Evolutionary conservation across 1,140 invertebrate species (phyloP).

Genomic region (Oedothorax gibbosus): DNA sequence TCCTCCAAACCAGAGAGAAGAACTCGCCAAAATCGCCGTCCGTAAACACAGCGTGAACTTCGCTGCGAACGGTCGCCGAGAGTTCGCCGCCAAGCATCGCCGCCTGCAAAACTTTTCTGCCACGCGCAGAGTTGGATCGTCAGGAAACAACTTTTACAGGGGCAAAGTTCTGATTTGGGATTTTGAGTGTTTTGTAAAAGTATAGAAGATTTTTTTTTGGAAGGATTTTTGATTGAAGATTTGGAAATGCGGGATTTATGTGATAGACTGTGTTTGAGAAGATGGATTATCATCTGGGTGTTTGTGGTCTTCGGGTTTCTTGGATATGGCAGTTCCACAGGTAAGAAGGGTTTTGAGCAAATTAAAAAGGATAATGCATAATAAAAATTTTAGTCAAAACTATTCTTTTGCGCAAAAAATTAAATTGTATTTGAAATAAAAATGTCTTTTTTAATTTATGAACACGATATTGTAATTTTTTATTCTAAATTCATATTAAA

Average conservation of each 20-base stretch:
- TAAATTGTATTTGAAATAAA: too few relatives aligned
- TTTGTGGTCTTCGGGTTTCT: not conserved
- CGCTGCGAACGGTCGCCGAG: not conserved
- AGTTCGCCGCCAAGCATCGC: not conserved
- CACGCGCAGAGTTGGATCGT: not conserved
- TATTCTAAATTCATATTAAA: too few relatives aligned
- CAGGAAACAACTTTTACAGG: not conserved
- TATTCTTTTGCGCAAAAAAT: too few relatives aligned
- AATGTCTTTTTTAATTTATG: too few relatives aligned
- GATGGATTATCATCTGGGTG: constrained; percentile 10
- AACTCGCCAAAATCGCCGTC: constrained; percentile 27
- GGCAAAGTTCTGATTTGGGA: not conserved
- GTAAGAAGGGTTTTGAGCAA: not conserved
- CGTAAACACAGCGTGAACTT: constrained; percentile 37
- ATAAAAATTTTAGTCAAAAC: too few relatives aligned
- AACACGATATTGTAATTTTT: too few relatives aligned
- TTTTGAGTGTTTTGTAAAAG: not conserved
- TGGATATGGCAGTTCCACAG: constrained; percentile 18
- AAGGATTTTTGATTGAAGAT: not conserved
- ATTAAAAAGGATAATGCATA: too few relatives aligned
- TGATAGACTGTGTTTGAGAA: not conserved
- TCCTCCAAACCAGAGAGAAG: constrained; percentile 15
- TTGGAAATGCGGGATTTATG: not conserved
- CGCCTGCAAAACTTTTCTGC: constrained; percentile 41
- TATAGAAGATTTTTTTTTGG: not conserved